phyloP scores from a whole-genome alignment of 2,797 vertebrate species.

The Enteromius thamalakanensis region DNA sequence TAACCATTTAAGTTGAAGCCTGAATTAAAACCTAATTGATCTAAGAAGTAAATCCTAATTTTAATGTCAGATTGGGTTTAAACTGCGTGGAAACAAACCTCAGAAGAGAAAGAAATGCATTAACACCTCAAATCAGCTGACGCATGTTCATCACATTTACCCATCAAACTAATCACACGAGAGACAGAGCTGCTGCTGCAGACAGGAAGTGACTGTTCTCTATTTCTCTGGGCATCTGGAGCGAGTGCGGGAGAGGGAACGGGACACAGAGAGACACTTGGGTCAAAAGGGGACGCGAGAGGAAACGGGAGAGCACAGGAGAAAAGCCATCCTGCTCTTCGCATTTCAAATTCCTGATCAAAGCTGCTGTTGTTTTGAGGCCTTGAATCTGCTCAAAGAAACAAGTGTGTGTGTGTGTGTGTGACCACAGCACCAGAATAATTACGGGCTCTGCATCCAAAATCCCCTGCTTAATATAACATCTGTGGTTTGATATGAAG shows the following conservation, averaged over 20 bases:
- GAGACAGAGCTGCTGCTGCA: not conserved
- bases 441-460: not conserved
- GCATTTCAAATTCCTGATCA: constrained; percentile 81
- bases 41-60: not conserved
- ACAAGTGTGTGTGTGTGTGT: constrained; percentile 7
- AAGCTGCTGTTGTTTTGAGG: constrained; percentile 70
- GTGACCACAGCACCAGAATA: constrained; percentile 15
- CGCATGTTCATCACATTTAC: not conserved
- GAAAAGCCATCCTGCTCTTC: constrained; percentile 70
- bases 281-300: constrained; percentile 5
- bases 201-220: constrained; percentile 3
- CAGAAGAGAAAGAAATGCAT: not conserved
- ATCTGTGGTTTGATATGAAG: not conserved
- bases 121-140: not conserved
- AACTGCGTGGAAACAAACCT: not conserved
- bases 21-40: not conserved
- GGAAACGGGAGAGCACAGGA: constrained; percentile 3
- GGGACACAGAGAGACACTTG: not conserved
- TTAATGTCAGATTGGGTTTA: not conserved
- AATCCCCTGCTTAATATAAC: not conserved
- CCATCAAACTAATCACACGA: not conserved
- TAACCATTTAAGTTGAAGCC: too few relatives aligned
- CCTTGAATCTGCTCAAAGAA: constrained; percentile 20
- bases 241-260: not conserved
- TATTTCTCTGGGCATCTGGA: not conserved